phyloP scores from a whole-genome alignment of 2,113 vertebrate species.

The Leuciscus idus region DNA sequence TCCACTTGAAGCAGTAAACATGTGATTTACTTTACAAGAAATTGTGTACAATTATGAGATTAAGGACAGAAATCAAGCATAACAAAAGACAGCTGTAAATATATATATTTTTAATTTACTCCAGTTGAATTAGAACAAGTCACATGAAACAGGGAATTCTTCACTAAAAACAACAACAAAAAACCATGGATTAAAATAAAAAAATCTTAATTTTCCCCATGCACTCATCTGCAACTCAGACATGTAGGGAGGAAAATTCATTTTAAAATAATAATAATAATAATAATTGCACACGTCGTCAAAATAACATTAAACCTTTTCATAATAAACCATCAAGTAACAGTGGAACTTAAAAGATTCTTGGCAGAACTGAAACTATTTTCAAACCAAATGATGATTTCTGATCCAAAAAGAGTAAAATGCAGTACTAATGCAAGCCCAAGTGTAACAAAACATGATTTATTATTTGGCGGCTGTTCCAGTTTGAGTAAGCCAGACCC shows the following conservation, averaged over 20 bases:
- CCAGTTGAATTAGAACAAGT: conserved; percentile 71
- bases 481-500: conserved; percentile 28
- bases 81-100: conserved; percentile 56
- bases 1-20: neutral
- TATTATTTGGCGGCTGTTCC: neutral
- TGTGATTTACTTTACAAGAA: neutral
- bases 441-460: conserved; percentile 41
- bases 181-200: conserved; percentile 20
- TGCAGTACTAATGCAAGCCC: conserved; percentile 65
- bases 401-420: conserved; percentile 39
- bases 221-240: conserved; percentile 21
- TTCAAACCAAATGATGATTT: conserved; percentile 41
- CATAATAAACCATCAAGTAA: conserved; percentile 5
- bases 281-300: conserved; percentile 4
- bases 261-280: neutral
- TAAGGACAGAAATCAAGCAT: neutral
- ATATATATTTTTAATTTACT: conserved; percentile 69
- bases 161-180: conserved; percentile 59
- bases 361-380: conserved; percentile 36
- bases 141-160: conserved; percentile 64
- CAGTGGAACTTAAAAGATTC: conserved; percentile 8
- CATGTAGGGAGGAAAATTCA: neutral
- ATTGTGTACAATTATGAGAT: neutral
- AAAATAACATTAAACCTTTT: conserved; percentile 26
- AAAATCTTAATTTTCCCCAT: conserved; percentile 2